A percentile compares a stretch with the other conserved stretches of the same genome.
Evolutionary conservation across 2,888 invertebrate genomes (phyloP).

Genomic region (Eupithecia abbreviata): DNA sequence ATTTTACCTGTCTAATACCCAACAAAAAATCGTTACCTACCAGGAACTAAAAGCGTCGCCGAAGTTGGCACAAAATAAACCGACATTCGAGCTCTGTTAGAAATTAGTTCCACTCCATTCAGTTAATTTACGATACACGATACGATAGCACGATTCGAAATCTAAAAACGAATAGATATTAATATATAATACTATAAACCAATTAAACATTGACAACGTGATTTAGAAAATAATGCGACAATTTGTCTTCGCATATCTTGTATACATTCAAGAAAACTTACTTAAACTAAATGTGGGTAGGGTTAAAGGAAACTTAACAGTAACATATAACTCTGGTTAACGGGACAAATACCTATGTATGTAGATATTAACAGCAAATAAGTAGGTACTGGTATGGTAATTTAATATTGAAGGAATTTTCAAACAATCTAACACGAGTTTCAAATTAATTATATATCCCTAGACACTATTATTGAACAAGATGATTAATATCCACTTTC

Average conservation of each 20-base stretch:
- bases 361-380: not conserved
- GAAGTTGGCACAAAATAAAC: slow-evolving; percentile 5
- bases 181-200: not conserved
- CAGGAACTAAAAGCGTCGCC: slow-evolving; percentile 3
- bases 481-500: slow-evolving; percentile 12
- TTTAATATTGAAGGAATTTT: slow-evolving; percentile 8
- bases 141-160: not conserved
- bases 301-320: no score
- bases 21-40: not conserved
- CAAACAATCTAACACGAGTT: slow-evolving; percentile 12
- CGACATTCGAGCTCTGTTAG: slow-evolving; percentile 7
- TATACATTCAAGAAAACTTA: no score
- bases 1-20: not conserved
- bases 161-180: not conserved
- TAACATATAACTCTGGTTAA: no score
- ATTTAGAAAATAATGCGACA: not conserved
- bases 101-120: slow-evolving; percentile 13
- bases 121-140: not conserved
- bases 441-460: slow-evolving; percentile 6
- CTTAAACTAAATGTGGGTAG: no score
- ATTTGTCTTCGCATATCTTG: not conserved
- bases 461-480: slow-evolving; percentile 5
- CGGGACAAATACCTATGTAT: not conserved
- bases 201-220: not conserved
- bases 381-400: not conserved